A percentile compares a stretch with the other conserved stretches of the same genome.
These are phyloP conservation scores for Calycopis cecrops DNA, from an alignment of 1,140 invertebrate genomes.

Conservation along the genomic window DNA sequence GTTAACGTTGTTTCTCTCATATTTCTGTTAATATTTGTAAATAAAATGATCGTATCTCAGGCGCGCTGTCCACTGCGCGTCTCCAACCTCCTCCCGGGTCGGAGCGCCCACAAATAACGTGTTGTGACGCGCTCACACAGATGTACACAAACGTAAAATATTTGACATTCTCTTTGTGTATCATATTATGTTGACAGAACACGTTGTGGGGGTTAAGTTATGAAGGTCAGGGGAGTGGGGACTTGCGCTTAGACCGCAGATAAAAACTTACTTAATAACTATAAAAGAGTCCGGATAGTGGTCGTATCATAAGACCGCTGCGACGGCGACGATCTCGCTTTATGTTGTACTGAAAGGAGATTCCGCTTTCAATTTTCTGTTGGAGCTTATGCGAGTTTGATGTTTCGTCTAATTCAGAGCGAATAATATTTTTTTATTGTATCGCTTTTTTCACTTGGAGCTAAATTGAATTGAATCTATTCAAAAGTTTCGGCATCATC, in stretches of 20 bases:
- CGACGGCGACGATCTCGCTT: slow-evolving; percentile 16
- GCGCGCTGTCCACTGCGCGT: too few species aligned
- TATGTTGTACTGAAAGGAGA: slow-evolving; percentile 14
- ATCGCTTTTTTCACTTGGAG: background rate
- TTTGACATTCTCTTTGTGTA: slow-evolving; percentile 24
- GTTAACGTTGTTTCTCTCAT: too few species aligned
- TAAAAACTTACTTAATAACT: slow-evolving; percentile 26
- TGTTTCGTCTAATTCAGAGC: slow-evolving; percentile 5
- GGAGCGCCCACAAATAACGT: too few species aligned
- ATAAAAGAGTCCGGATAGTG: slow-evolving; percentile 26
- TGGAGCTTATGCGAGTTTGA: background rate
- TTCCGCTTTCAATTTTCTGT: slow-evolving; percentile 14
- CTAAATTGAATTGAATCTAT: background rate
- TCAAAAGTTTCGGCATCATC: background rate
- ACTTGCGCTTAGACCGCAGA: slow-evolving; percentile 25
- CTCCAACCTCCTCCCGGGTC: too few species aligned
- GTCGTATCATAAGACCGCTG: slow-evolving; percentile 20
- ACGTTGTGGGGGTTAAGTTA: slow-evolving; percentile 24
- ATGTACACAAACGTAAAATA: too few species aligned
- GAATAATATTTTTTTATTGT: slow-evolving; percentile 8
- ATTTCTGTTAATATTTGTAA: too few species aligned
- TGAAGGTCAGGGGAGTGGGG: slow-evolving; percentile 36
- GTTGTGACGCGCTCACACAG: too few species aligned
- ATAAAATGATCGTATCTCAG: too few species aligned
- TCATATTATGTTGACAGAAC: slow-evolving; percentile 27